Evolutionary conservation across 2,888 invertebrate species (phyloP).

Genomic region (Cheilosia variabilis): DNA sequence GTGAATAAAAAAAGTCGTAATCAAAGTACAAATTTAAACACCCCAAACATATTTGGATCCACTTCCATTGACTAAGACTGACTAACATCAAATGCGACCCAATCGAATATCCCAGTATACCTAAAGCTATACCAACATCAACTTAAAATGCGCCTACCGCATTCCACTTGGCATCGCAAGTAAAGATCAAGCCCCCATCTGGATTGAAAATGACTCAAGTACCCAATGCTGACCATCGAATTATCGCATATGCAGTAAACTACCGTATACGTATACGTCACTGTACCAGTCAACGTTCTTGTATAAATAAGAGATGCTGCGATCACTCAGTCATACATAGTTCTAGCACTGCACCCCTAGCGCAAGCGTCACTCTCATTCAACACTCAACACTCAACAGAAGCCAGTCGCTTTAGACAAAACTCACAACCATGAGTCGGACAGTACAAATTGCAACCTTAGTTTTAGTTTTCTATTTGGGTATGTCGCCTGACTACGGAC

Average conservation of each 20-base stretch:
- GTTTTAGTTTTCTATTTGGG: constrained; percentile 42
- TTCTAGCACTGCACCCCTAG: constrained; percentile 49
- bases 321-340: constrained; percentile 31
- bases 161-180: background rate
- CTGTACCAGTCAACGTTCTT: constrained; percentile 4
- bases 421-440: constrained; percentile 24
- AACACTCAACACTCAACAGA: background rate
- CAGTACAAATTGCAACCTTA: constrained; percentile 31
- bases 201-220: constrained; percentile 54
- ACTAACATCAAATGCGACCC: too few relatives aligned
- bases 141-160: constrained; percentile 5
- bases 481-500: background rate
- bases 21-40: too few relatives aligned
- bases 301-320: constrained; percentile 51
- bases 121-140: constrained; percentile 1
- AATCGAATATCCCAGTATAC: too few relatives aligned
- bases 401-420: constrained; percentile 4
- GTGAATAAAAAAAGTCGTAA: too few relatives aligned
- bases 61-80: too few relatives aligned
- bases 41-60: too few relatives aligned
- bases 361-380: constrained; percentile 18
- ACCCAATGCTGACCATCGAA: background rate
- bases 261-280: background rate
- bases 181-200: constrained; percentile 38
- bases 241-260: constrained; percentile 14